Evolutionary conservation across 2,888 invertebrate species (phyloP).

Genomic region (Teleiodes luculella): DNA sequence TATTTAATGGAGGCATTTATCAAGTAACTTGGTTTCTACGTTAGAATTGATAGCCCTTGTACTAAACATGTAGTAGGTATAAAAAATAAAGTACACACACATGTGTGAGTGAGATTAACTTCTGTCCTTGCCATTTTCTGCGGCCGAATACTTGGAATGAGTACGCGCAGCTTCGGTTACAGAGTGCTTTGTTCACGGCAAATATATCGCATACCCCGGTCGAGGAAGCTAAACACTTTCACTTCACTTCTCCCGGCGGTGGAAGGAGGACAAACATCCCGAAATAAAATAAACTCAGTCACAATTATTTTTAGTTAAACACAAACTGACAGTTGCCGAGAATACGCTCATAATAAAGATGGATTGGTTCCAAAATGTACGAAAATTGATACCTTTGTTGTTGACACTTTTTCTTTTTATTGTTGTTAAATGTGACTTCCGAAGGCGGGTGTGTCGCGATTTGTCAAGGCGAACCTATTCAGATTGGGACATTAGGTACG

Average conservation of each 20-base stretch:
- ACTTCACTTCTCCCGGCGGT: background rate
- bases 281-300: slow-evolving; percentile 25
- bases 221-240: slow-evolving; percentile 15
- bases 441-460: slow-evolving; percentile 41
- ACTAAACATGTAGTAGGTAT: too few relatives aligned
- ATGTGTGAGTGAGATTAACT: too few relatives aligned
- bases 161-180: slow-evolving; percentile 9
- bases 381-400: background rate
- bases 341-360: slow-evolving; percentile 4
- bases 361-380: slow-evolving; percentile 1
- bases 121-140: too few relatives aligned
- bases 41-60: too few relatives aligned
- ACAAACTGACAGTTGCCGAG: background rate
- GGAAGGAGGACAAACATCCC: slow-evolving; percentile 27
- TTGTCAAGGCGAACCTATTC: slow-evolving; percentile 48
- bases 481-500: slow-evolving; percentile 36
- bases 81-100: too few relatives aligned
- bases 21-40: too few relatives aligned
- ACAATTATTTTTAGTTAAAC: background rate
- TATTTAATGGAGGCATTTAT: too few relatives aligned
- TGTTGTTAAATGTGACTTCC: slow-evolving; percentile 21
- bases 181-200: slow-evolving; percentile 9
- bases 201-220: slow-evolving; percentile 13
- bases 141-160: slow-evolving; percentile 9
- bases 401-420: background rate